Evolutionary conservation across 2,888 invertebrate genomes (phyloP), one percentile per base, ranked within the genome.

Genomic region (Tanaodytes sp.): DNA sequence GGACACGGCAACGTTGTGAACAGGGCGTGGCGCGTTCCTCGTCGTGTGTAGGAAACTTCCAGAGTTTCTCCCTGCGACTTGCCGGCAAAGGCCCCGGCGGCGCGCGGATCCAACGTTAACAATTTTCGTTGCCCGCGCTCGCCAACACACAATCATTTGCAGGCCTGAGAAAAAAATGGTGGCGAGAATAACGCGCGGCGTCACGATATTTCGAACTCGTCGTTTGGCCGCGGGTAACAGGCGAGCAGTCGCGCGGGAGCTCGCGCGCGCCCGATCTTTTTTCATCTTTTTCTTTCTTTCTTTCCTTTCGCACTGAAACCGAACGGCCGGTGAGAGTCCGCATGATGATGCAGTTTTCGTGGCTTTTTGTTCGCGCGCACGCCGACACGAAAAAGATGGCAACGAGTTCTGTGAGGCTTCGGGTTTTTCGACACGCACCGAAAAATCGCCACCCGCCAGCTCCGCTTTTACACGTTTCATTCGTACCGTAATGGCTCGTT

Each of bases 1-100:
- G 75, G 74, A 77, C 75, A 77, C 77, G 77, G 79, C 77, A 77
- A 78, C 76, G 73, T 78, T 73, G 78, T 76, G 72, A 74, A 68
- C 76, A 78, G 77, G 78, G 75, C 76, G 77, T 77, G 77, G 76
- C 77, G 75, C 71, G 72, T 62, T 59, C 43, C n/a, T n/a, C n/a
- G 54, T 63, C 66, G 62, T 64, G 67, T 61, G 64, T 61, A 42
- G 57, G 71, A 68, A 71, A 71, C 67, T 67, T 67, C 64, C 57
- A 61, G 64, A 64, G 64, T 48, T 64, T 61, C 48, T 27, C 52
- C 64, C 59, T 58, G 40, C 63, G 58, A 43, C 51, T 63, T 58
- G 54, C 39, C 31, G 61, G 48, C 52, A 66, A n/a, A n/a, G n/a
- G n/a, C n/a, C n/a, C n/a, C n/a, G n/a, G n/a, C n/a, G n/a, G n/a